phyloP scores from a whole-genome alignment of 2,888 invertebrate genomes.

The Nephrotoma flavescens region DNA sequence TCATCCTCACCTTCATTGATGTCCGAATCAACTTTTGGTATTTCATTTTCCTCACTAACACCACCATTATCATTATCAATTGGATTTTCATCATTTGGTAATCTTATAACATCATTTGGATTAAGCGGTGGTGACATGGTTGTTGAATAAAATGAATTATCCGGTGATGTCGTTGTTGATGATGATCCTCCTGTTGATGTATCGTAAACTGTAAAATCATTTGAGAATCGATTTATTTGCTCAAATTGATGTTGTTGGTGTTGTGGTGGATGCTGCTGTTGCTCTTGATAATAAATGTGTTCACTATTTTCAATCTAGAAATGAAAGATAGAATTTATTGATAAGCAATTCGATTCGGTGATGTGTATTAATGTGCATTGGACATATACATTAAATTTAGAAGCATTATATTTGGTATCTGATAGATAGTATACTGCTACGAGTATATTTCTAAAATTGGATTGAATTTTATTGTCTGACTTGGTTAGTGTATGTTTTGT shows the following conservation, averaged over 20 bases:
- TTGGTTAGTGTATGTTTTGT: background rate
- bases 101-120: background rate
- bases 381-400: background rate
- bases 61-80: background rate
- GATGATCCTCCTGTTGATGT: background rate
- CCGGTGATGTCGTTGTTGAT: background rate
- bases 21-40: background rate
- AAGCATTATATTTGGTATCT: background rate
- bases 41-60: background rate
- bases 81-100: background rate
- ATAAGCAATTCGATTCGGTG: background rate
- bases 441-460: background rate
- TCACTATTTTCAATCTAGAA: background rate
- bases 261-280: background rate
- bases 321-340: background rate
- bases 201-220: slow-evolving; percentile 1
- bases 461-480: background rate
- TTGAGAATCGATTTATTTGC: background rate
- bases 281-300: background rate
- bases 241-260: background rate
- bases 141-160: background rate
- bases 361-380: background rate
- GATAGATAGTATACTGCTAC: background rate
- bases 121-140: background rate
- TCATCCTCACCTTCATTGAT: background rate